Base-by-base conservation (phyloP, 2,888 invertebrate species). In the Ischnus inquisitorius region DNA sequence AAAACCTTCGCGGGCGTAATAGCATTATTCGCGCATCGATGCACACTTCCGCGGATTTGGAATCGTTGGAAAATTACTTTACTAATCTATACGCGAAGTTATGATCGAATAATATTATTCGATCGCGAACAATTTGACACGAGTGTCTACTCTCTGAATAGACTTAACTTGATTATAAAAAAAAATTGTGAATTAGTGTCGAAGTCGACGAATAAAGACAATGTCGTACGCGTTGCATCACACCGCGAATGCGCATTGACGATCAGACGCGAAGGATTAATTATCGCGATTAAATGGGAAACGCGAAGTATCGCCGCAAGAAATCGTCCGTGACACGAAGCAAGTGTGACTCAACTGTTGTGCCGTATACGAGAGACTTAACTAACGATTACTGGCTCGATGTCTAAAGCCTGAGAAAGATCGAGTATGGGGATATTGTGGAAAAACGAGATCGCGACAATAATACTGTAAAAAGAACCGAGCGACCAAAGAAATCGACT, bases 21-120 rank as follows among this genome's bases (percentile, higher is more conserved):
- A 54, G 62, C 75, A 69, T 69, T 76, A 69, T 69, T 81, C 60
- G 62, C 14, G 48, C 74, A 68, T 16, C 74, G 68, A 16, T 54
- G 51, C 69, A 57, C 48, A 87, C 86, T 85, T 84, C 85, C 77
- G 69, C 69, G 62, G 62, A 82, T 51, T 16, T 16, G 5, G 4
- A 34, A 64, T n/a, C 39, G 34, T 34, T 60, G 5, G 22, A 72
- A 19, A 10, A 64, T 39, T 19, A 48, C 43, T 34, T 64, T 34
- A 64, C 25, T 5, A 5, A 5, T 60, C 14, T 28, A 25, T 6
- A 5, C 14, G 14, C 60, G 28, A 14, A 25, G 14, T 5, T n/a
- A n/a, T 6, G 4, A 22, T 60, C 28, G n/a, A 28, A 14, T 60
- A 0, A 3, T 12, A 46, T 12, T 2, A 14, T 60, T 57, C 5